Evolutionary conservation across 2,113 vertebrate species (phyloP).

Genomic region (Mormoops blainvillei): DNA sequence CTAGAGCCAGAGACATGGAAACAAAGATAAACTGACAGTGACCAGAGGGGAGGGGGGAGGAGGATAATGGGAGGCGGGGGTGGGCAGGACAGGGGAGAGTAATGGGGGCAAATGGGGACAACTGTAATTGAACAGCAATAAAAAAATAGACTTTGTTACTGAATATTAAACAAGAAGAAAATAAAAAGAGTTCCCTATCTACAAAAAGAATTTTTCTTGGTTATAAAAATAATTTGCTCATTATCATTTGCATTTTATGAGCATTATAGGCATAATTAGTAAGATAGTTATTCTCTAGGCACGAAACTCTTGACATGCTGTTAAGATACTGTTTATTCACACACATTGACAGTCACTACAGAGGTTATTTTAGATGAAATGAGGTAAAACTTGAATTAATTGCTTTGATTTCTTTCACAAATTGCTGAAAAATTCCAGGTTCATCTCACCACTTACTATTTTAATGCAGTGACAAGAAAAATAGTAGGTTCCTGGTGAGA

Average conservation of each 20-base stretch:
- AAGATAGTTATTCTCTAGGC: not conserved
- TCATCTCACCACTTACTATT: constrained; percentile 56
- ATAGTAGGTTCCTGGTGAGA: constrained; percentile 69
- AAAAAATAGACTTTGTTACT: too few species aligned
- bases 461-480: constrained; percentile 67
- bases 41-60: too few species aligned
- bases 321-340: not conserved
- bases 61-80: too few species aligned
- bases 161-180: too few species aligned
- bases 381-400: constrained; percentile 11
- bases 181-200: not conserved
- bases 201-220: not conserved
- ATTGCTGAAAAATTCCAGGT: constrained; percentile 55
- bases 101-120: too few species aligned
- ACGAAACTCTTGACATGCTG: not conserved
- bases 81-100: too few species aligned
- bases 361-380: not conserved
- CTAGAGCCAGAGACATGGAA: too few species aligned
- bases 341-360: not conserved
- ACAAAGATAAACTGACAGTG: too few species aligned
- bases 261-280: not conserved
- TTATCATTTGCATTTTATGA: not conserved
- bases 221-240: not conserved
- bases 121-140: too few species aligned
- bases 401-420: constrained; percentile 58